Evolutionary conservation across 1,140 invertebrate species (phyloP), one percentile per base, ranked within the genome.

Genomic region (Drepana arcuata): DNA sequence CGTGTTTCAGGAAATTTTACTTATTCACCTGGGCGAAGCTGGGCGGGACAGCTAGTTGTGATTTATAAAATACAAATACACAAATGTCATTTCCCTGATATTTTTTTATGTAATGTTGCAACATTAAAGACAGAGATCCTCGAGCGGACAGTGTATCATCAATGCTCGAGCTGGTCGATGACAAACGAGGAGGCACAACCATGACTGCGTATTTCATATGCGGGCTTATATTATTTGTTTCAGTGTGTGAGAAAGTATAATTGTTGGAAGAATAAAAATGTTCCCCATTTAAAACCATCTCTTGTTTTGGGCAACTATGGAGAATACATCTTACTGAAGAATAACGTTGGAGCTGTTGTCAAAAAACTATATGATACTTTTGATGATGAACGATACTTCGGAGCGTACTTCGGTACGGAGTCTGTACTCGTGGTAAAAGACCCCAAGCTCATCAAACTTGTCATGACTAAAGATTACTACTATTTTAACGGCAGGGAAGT

Each of bases 221-320:
- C n/a, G n/a, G n/a, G n/a, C n/a, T n/a, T n/a, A n/a, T n/a, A n/a
- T n/a, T n/a, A n/a, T n/a, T n/a, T n/a, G n/a, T n/a, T n/a, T n/a
- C n/a, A n/a, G n/a, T n/a, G n/a, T n/a, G n/a, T n/a, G 25, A 27
- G 23, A 25, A 30, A 25, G 4, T 21, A 5, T 21, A 21, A 4
- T 9, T 21, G 9, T 9, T 21, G 18, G 14, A 37, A 18, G 15
- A 9, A 23, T 6, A 35, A 52, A 84, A 86, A 34, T 5, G 7
- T 21, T 21, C 18, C 18, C 4, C 9, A 21, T 21, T 9, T 9
- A 21, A 21, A 4, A 21, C 18, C 18, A 5, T 9, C 9, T 5
- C 18, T 9, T 5, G 4, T 21, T 5, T 21, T 21, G 4, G 18
- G 18, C 4, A 21, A 21, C 9, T 21, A 21, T 9, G 4, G 4